Base-by-base conservation (phyloP, 2,888 invertebrate species). In the Rhingia campestris region DNA sequence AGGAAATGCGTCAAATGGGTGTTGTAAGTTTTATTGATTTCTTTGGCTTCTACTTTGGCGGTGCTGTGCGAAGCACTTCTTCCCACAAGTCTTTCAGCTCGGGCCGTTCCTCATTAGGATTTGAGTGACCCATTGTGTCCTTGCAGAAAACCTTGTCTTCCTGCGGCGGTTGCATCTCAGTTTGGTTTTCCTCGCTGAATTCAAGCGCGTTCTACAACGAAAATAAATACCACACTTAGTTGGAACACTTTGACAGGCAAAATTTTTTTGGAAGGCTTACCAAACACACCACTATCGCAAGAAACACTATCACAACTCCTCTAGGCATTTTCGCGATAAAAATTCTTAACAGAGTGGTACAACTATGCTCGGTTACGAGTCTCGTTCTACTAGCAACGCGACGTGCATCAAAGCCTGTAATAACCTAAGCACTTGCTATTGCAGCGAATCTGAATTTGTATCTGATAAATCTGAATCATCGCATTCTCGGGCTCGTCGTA, bases 1-100 rank as follows among this genome's bases (percentile, higher is more conserved):
- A 64, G 77, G 77, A 79, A 72, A 70, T 79, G 63, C 72, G 77
- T 72, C 70, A 79, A 79, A 58, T 70, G 56, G 32, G 41, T 59
- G 51, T 32, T 56, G 63, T 61, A 14, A 70, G 41, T 56, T 77
- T 63, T 63, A 70, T 76, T 76, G 67, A 67, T 76, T 66, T 58
- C 41, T 39, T 33, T 14, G 33, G 10, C 39, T 37, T 9, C 33
- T 39, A 56, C 53, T 67, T 67, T 14, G 43, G 53, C 7, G n/a
- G 12, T 3, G 33, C 39, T 47, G 49, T 63, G 30, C 35, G 32
- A 35, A 30, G 45, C 4, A 75, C 59, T 37, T 54, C 51, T 35
- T 75, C 75, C 75, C 75, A 75, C 59, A 61, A 61, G 37, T 45
- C 53, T 10, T 75, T 67, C 0, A 75, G 59, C 4, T 51, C 53